Conservation (phyloP, 2,797 vertebrate genomes). For the Dermochelys coriacea region DNA sequence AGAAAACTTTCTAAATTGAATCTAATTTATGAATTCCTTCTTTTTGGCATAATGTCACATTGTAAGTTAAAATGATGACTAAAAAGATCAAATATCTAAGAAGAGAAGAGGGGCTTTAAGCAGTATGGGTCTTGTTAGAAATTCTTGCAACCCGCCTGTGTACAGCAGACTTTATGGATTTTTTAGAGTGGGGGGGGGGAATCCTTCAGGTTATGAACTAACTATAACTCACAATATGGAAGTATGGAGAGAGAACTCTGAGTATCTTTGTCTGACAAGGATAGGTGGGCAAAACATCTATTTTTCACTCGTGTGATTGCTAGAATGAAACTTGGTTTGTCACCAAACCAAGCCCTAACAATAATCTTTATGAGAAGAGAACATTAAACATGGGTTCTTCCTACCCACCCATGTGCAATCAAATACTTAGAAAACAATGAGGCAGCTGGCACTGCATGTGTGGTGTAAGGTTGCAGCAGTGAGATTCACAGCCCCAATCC, state of each 20-base stretch:
- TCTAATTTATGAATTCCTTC: constrained; percentile 84
- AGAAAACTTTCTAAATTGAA: constrained; percentile 84
- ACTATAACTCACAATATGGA: background rate
- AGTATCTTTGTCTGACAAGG: constrained; percentile 10
- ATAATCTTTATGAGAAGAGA: background rate
- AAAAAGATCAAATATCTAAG: constrained; percentile 66
- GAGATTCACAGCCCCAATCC: background rate
- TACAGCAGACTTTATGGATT: constrained; percentile 52
- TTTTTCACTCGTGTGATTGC: background rate
- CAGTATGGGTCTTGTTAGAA: constrained; percentile 62
- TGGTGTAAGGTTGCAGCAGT: background rate
- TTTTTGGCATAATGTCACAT: constrained; percentile 82
- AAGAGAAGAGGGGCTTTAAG: constrained; percentile 64
- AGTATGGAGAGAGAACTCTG: constrained; percentile 12
- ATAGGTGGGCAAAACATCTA: background rate
- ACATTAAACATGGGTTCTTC: background rate
- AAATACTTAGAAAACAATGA: background rate
- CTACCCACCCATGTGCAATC: background rate
- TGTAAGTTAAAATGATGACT: constrained; percentile 81
- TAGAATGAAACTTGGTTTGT: constrained; percentile 9
- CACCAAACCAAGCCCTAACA: background rate
- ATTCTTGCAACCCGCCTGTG: constrained; percentile 56
- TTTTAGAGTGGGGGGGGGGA: constrained; percentile 24
- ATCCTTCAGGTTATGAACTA: constrained; percentile 18
- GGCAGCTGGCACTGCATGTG: accelerated